phyloP scores from a whole-genome alignment of 2,888 invertebrate species.

The Leptopilina drosophilae region DNA sequence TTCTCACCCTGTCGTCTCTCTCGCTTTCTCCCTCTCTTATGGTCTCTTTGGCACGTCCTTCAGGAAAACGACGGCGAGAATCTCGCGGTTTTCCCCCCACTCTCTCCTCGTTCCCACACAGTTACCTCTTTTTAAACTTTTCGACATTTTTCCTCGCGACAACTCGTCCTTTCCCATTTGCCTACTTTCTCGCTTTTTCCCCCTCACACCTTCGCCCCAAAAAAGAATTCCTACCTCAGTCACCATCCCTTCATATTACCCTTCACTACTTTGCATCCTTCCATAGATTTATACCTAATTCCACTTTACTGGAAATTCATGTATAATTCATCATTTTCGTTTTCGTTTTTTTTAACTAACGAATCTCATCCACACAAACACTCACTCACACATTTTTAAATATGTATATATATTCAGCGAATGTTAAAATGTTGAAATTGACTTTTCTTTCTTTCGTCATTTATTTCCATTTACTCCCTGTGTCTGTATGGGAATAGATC shows the following conservation, averaged over 20 bases:
- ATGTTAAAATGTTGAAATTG: slow-evolving; percentile 41
- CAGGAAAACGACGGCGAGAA: slow-evolving; percentile 8
- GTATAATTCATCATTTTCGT: slow-evolving; percentile 49
- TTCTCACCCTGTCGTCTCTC: slow-evolving; percentile 51
- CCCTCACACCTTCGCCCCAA: neutral
- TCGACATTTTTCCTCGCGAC: slow-evolving; percentile 39
- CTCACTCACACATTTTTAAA: too few species aligned
- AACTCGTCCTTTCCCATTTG: slow-evolving; percentile 17
- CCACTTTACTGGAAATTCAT: slow-evolving; percentile 51
- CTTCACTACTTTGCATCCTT: slow-evolving; percentile 21
- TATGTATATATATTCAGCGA: too few species aligned
- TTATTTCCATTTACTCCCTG: slow-evolving; percentile 45
- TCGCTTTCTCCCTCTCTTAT: slow-evolving; percentile 9
- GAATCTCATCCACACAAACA: neutral
- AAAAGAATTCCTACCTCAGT: too few species aligned
- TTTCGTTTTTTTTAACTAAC: slow-evolving; percentile 1
- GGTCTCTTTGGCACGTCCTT: slow-evolving; percentile 49
- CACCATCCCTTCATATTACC: neutral
- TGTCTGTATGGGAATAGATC: neutral
- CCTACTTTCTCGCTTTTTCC: slow-evolving; percentile 9
- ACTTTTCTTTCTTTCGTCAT: slow-evolving; percentile 38
- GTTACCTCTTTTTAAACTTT: slow-evolving; percentile 39
- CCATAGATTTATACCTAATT: slow-evolving; percentile 51
- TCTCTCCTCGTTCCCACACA: too few species aligned
- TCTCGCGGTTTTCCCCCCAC: slow-evolving; percentile 38